Conservation (phyloP, 2,113 vertebrate genomes). For the Albula glossodonta region DNA sequence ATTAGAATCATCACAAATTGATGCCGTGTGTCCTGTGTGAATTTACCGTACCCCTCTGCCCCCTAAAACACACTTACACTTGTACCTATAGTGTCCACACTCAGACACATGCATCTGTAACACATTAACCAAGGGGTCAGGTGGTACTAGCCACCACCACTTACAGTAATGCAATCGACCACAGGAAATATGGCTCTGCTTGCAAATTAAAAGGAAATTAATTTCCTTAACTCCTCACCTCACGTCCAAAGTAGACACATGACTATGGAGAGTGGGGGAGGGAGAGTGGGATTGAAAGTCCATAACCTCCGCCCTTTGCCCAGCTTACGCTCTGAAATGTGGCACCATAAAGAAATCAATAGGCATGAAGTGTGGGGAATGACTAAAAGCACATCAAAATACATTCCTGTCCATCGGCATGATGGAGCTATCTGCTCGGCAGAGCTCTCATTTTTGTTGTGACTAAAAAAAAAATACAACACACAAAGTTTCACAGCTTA, state of each 20-base stretch:
- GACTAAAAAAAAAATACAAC: neutral
- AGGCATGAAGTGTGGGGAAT: conserved; percentile 39
- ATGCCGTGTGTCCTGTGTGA: neutral
- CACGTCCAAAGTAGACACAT: conserved; percentile 32
- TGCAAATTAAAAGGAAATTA: conserved; percentile 56
- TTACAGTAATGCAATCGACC: conserved; percentile 52
- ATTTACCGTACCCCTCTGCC: conserved; percentile 5
- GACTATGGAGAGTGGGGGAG: neutral
- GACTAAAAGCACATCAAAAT: conserved; percentile 43
- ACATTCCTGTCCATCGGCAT: conserved; percentile 17
- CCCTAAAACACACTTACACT: conserved; percentile 32
- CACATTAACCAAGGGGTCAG: conserved; percentile 43
- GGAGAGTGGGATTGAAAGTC: conserved; percentile 21
- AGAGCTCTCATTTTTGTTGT: neutral
- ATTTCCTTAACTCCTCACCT: conserved; percentile 48
- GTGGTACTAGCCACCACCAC: conserved; percentile 38
- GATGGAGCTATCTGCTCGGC: conserved; percentile 2
- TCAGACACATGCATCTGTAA: conserved; percentile 35
- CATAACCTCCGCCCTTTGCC: conserved; percentile 38
- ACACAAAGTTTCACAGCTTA: conserved; percentile 44
- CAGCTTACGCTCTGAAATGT: conserved; percentile 35
- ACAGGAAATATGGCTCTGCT: conserved; percentile 47
- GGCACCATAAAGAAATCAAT: conserved; percentile 53
- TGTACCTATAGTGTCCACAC: conserved; percentile 33
- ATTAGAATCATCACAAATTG: neutral